Evolutionary conservation across 2,113 vertebrate species (phyloP).

Genomic region (Vicugna pacos): DNA sequence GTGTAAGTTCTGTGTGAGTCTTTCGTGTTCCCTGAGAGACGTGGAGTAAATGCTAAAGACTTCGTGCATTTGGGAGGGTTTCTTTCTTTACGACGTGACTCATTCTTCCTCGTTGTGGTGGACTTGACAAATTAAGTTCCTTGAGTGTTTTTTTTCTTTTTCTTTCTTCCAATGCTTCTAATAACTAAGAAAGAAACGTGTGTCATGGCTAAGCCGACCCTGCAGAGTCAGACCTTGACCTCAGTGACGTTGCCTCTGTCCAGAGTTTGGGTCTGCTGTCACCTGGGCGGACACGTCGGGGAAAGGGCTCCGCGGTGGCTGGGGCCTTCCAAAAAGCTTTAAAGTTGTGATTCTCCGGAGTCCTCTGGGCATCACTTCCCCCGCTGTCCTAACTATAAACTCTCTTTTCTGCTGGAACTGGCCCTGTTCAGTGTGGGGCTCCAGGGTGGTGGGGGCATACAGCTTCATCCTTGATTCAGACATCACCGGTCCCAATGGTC

Average conservation of each 20-base stretch:
- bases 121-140: neutral
- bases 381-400: neutral
- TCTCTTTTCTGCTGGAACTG: neutral
- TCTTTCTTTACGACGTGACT: slow-evolving; percentile 13
- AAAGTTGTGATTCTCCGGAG: slow-evolving; percentile 72
- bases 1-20: neutral
- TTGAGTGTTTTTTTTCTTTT: neutral
- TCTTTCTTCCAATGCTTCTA: neutral
- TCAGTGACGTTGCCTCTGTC: neutral
- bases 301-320: neutral
- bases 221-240: slow-evolving; percentile 46
- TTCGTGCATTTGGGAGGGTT: neutral
- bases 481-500: neutral
- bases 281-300: neutral
- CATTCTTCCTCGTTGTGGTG: neutral
- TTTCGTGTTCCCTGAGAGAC: neutral
- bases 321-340: slow-evolving; percentile 79
- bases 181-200: neutral
- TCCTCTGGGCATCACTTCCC: slow-evolving; percentile 62
- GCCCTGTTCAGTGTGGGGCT: neutral
- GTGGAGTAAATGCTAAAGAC: neutral
- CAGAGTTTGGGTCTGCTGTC: neutral
- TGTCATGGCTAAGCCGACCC: slow-evolving; percentile 21
- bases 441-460: neutral
- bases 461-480: neutral